A percentile compares a stretch with the other conserved stretches of the same genome.
phyloP scores from a whole-genome alignment of 2,888 invertebrate genomes.

The Tigriopus californicus region DNA sequence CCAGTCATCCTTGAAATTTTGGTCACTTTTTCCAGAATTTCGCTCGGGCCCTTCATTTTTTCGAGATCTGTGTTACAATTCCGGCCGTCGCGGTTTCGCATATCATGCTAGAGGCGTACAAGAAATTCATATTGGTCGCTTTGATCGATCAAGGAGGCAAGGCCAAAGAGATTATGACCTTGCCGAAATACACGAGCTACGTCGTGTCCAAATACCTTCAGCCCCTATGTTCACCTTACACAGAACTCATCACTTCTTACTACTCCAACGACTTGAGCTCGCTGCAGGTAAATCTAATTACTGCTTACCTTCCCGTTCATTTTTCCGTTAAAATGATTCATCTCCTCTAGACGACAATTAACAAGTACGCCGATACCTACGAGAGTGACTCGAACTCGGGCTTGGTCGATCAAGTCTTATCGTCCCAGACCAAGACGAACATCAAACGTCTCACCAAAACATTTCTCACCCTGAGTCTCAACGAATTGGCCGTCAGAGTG shows the following conservation, averaged over 20 bases:
- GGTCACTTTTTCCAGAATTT: constrained; percentile 42
- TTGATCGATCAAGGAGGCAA: constrained; percentile 68
- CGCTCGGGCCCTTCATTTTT: constrained; percentile 79
- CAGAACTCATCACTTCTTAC: constrained; percentile 69
- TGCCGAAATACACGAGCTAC: constrained; percentile 75
- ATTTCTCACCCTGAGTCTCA: constrained; percentile 67
- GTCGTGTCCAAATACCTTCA: constrained; percentile 67
- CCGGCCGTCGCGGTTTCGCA: constrained; percentile 84
- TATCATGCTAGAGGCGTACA: constrained; percentile 92
- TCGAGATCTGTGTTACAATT: constrained; percentile 88
- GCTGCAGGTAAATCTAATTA: constrained; percentile 59
- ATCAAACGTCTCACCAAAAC: constrained; percentile 90
- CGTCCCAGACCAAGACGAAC: constrained; percentile 81
- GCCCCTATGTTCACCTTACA: constrained; percentile 66
- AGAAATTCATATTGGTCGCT: constrained; percentile 83
- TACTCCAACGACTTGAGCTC: constrained; percentile 49
- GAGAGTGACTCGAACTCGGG: constrained; percentile 42
- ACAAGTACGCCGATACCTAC: constrained; percentile 21
- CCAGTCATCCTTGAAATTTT: neutral
- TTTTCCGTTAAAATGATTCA: neutral
- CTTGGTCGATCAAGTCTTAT: constrained; percentile 50
- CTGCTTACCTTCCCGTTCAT: constrained; percentile 44
- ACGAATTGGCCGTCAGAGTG: constrained; percentile 74
- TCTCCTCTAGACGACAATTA: neutral
- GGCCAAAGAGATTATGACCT: neutral